A percentile compares a stretch with the other conserved stretches of the same genome.
These are phyloP conservation scores for Bombus waltoni DNA, from an alignment of 1,140 invertebrate genomes.

Conservation along the genomic window DNA sequence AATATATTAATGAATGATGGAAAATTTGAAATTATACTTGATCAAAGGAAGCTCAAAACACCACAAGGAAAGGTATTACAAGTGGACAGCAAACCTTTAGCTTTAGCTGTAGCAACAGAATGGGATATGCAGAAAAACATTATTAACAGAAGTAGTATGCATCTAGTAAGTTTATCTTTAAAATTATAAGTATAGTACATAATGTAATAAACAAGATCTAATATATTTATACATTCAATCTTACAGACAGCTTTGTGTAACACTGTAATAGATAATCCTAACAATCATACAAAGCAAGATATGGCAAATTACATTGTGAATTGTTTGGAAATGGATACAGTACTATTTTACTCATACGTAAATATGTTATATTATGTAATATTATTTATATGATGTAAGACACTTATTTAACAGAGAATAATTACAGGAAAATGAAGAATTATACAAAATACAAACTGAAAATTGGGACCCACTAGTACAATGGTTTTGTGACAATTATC, in stretches of 20 bases:
- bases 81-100: slow-evolving; percentile 93
- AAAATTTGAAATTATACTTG: slow-evolving; percentile 90
- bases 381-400: background rate
- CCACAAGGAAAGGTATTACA: slow-evolving; percentile 90
- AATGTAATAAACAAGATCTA: background rate
- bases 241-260: slow-evolving; percentile 93
- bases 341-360: slow-evolving; percentile 90
- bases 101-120: slow-evolving; percentile 94
- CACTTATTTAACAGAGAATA: slow-evolving; percentile 15
- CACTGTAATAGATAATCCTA: slow-evolving; percentile 95
- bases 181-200: background rate
- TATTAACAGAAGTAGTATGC: slow-evolving; percentile 92
- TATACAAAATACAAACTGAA: slow-evolving; percentile 89
- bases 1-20: slow-evolving; percentile 85
- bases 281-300: slow-evolving; percentile 89
- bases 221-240: slow-evolving; percentile 20
- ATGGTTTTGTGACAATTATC: slow-evolving; percentile 93
- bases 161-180: slow-evolving; percentile 86
- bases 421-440: slow-evolving; percentile 87
- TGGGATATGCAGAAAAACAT: slow-evolving; percentile 93
- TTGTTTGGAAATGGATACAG: slow-evolving; percentile 94
- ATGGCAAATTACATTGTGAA: slow-evolving; percentile 91
- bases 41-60: slow-evolving; percentile 94
- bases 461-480: slow-evolving; percentile 95
- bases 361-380: slow-evolving; percentile 68